Evolutionary conservation across 2,888 invertebrate species (phyloP), one percentile per base, ranked within the genome.

Genomic region (Labia minor): DNA sequence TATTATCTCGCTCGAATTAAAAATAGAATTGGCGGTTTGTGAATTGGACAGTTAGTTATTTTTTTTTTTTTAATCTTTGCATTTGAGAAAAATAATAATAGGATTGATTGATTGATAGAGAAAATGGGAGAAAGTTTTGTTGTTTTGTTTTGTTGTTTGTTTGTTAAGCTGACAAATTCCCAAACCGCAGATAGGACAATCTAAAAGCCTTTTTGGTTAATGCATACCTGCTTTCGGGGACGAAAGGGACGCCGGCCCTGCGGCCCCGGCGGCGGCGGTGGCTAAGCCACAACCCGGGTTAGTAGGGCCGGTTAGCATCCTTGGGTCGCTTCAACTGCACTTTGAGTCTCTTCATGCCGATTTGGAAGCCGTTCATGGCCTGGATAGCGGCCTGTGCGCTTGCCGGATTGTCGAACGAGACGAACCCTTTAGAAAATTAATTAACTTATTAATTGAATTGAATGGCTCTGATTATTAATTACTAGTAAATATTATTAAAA

Each of bases 321-420:
- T 96, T 96, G 81, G 97, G 97, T 84, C 97, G 86, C 83, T 98
- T 98, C 82, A 98, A 87, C 83, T 98, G 97, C 76, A 98, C 98
- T 85, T 99, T 98, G 79, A 98, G 90, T 78, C 98, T 88, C 84
- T 99, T 99, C 97, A 98, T 98, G 77, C 98, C 98, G 80, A 98
- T 98, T 83, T 98, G 98, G 83, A 98, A 99, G 78, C 98, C 98
- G 82, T 99, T 99, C 98, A 99, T 99, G 75, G 98, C 92, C 81
- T 97, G 95, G 79, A 99, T 99, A 74, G 98, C 98, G 73, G 95
- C 90, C 81, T 97, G 96, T 78, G 98, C 97, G 78, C 95, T 95
- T 75, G 92, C 85, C 74, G 95, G 95, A 85, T 97, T 97, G 85
- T 99, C 98, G 83, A 97, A 99, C 76, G 97, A 97, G 76, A 99